Evolutionary conservation across 2,113 vertebrate genomes (phyloP).

Genomic region (Amazona vittata): DNA sequence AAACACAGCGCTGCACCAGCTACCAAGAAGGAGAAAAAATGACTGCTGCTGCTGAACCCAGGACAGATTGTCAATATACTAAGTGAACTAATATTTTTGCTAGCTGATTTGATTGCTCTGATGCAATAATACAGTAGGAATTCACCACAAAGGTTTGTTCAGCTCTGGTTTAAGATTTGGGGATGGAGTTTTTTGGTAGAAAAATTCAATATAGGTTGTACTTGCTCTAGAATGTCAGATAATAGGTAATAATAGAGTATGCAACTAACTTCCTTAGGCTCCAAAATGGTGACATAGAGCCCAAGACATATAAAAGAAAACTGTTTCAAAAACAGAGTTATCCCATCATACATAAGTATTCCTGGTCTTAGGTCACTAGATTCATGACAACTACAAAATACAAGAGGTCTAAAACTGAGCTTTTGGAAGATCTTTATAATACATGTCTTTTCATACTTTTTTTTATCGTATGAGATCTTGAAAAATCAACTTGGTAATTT

Average conservation of each 20-base stretch:
- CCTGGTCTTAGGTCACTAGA: not conserved
- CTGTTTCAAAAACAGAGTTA: not conserved
- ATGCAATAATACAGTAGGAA: not conserved
- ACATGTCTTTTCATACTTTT: not conserved
- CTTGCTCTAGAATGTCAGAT: not conserved
- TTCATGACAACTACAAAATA: not conserved
- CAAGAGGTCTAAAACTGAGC: not conserved
- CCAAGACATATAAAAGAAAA: not conserved
- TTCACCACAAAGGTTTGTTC: not conserved
- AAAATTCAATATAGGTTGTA: not conserved
- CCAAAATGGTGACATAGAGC: not conserved
- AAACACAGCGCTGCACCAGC: too few species aligned
- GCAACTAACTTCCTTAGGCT: not conserved
- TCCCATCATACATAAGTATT: not conserved
- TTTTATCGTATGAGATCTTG: not conserved
- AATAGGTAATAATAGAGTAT: not conserved
- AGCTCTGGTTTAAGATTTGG: not conserved
- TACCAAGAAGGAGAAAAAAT: too few species aligned
- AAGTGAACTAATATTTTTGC: not conserved
- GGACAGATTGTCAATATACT: not conserved
- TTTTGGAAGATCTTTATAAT: not conserved
- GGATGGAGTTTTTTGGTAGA: not conserved
- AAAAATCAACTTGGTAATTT: not conserved
- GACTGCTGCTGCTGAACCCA: too few species aligned
- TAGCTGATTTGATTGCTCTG: not conserved